Percentiles rank a stretch among this genome's conserved stretches.
Evolutionary conservation across 2,113 vertebrate species (phyloP).

Genomic region (Formicarius rufipectus): DNA sequence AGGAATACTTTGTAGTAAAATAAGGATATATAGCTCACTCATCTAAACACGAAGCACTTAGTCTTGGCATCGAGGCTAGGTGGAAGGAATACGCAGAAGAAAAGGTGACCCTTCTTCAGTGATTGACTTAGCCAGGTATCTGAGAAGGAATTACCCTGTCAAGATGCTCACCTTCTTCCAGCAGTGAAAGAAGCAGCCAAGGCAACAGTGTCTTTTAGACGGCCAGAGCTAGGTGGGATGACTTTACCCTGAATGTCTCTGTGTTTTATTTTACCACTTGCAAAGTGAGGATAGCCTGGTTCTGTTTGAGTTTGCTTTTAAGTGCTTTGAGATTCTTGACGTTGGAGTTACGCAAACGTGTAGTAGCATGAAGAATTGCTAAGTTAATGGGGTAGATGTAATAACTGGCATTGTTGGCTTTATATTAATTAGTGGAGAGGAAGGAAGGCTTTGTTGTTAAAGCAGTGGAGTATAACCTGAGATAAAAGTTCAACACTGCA

Average conservation of each 20-base stretch:
- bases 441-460: not conserved
- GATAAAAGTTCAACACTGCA: not conserved
- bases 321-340: not conserved
- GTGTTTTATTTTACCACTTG: not conserved
- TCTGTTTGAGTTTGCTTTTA: not conserved
- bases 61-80: not conserved
- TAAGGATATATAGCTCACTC: not conserved
- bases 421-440: not conserved
- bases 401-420: not conserved
- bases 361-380: not conserved
- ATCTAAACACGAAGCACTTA: not conserved
- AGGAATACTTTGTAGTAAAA: not conserved
- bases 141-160: not conserved
- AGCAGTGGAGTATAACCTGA: not conserved
- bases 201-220: not conserved
- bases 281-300: not conserved
- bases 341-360: not conserved
- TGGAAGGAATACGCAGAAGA: not conserved
- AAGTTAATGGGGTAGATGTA: not conserved
- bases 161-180: not conserved
- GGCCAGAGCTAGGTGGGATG: not conserved
- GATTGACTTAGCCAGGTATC: not conserved
- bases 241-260: not conserved
- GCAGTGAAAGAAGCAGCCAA: not conserved
- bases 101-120: not conserved